These are phyloP conservation scores for Crotalus viridis DNA, from an alignment of 2,113 vertebrate species.

Conservation along the genomic window DNA sequence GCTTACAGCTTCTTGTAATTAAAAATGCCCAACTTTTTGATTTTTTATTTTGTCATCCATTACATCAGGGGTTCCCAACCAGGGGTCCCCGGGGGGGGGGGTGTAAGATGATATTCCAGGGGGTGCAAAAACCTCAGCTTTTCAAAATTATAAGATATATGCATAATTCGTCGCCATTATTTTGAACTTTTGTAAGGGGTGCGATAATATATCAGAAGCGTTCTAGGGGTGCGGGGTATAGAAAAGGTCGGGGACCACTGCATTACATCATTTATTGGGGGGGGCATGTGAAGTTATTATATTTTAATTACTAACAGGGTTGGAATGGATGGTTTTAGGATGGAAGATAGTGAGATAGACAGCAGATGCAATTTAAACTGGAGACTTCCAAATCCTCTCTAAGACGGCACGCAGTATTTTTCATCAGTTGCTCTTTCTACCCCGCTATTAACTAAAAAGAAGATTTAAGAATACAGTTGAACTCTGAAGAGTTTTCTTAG, in stretches of 20 bases:
- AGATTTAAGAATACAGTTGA: not conserved
- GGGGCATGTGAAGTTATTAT: not conserved
- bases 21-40: not conserved
- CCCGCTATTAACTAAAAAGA: not conserved
- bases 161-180: too few species aligned
- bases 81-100: too few species aligned
- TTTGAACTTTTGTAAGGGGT: too few species aligned
- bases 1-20: not conserved
- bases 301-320: not conserved
- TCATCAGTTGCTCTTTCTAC: not conserved
- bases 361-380: not conserved
- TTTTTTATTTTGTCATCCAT: not conserved
- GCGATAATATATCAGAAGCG: too few species aligned
- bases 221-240: too few species aligned
- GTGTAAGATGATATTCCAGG: too few species aligned
- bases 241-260: too few species aligned
- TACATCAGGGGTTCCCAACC: too few species aligned
- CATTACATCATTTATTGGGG: not conserved
- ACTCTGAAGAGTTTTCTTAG: not conserved
- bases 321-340: not conserved
- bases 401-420: not conserved
- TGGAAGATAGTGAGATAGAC: not conserved
- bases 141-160: too few species aligned
- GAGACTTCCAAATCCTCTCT: not conserved
- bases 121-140: too few species aligned